A percentile compares a stretch with the other conserved stretches of the same genome.
phyloP scores from a whole-genome alignment of 2,113 vertebrate species.

The Anarhynchus alexandrinus region DNA sequence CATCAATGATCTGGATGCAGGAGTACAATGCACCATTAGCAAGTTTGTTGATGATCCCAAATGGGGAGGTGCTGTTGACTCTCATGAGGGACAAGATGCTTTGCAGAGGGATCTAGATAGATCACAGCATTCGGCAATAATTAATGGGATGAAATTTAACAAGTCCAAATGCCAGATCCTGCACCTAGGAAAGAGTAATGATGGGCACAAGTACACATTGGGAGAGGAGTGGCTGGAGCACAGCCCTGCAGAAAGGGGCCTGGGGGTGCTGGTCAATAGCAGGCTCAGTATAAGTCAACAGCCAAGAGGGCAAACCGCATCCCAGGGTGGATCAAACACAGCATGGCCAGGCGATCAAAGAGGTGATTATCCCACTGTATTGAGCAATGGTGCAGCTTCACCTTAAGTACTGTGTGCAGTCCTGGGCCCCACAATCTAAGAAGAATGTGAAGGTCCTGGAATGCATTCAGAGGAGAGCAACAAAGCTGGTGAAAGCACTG shows the following conservation, averaged over 20 bases:
- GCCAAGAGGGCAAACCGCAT: neutral
- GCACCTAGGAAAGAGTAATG: neutral
- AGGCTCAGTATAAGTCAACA: neutral
- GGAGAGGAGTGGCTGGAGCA: neutral
- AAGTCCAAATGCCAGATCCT: neutral
- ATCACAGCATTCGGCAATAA: neutral
- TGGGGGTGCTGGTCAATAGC: too few species aligned
- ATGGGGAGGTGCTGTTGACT: neutral
- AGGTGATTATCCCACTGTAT: neutral
- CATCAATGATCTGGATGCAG: neutral
- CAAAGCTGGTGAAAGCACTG: neutral
- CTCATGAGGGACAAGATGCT: neutral
- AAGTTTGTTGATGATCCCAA: neutral
- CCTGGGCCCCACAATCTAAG: neutral
- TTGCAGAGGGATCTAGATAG: neutral
- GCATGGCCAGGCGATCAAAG: rapidly evolving
- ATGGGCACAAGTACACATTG: neutral
- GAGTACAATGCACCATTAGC: neutral
- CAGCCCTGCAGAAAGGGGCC: neutral
- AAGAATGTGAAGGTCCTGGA: neutral
- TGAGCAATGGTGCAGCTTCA: rapidly evolving
- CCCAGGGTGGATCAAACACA: neutral
- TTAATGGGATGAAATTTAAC: neutral
- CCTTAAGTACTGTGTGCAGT: neutral
- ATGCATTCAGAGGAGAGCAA: neutral